Base-by-base conservation (phyloP, 1,140 invertebrate genomes). In the Pachyrhynchus sulphureomaculatus region DNA sequence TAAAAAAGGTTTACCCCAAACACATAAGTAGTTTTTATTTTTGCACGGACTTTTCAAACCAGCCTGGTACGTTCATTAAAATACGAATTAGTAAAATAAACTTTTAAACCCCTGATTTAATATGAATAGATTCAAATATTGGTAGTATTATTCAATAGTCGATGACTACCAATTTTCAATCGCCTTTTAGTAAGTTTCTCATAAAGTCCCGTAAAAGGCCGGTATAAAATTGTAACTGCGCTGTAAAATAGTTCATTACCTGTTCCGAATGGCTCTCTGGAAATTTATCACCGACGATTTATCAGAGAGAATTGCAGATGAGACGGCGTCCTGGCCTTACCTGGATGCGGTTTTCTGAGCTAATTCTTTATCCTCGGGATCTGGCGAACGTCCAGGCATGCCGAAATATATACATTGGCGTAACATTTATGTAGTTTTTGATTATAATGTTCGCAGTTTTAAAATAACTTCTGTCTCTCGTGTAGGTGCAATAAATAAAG, bases 171-270 rank as follows among this genome's bases (percentile, higher is more conserved):
- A 41, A 54, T 54, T 20, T 55, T 53, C 53, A 47, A 47, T 47
- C 26, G 20, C n/a, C 39, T 26, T n/a, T 32, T 39, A 17, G 39
- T 55, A 55, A 55, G 41, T 42, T 55, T 8, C 41, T 45, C 53
- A 55, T 55, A 55, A 55, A 55, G 41, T 24, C 24, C 3, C 53
- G 42, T 55, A 32, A 55, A 55, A 18, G 45, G 44, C 36, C 23
- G 56, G 33, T 45, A 59, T 59, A 59, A 59, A 59, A 59, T 49
- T 51, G 56, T 59, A 59, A 59, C 45, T 59, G 56, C 56, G 56
- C 45, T 59, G 56, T 59, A 59, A 59, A 59, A 59, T 59, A 59
- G 56, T 59, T 59, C 56, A 49, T 59, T 59, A 59, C 45, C 56
- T 51, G 56, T 41, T 59, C 53, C 37, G 33, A 45, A 20, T 39